Evolutionary conservation across 2,888 invertebrate genomes (phyloP), one percentile per base, ranked within the genome.

Genomic region (Lysandra coridon): DNA sequence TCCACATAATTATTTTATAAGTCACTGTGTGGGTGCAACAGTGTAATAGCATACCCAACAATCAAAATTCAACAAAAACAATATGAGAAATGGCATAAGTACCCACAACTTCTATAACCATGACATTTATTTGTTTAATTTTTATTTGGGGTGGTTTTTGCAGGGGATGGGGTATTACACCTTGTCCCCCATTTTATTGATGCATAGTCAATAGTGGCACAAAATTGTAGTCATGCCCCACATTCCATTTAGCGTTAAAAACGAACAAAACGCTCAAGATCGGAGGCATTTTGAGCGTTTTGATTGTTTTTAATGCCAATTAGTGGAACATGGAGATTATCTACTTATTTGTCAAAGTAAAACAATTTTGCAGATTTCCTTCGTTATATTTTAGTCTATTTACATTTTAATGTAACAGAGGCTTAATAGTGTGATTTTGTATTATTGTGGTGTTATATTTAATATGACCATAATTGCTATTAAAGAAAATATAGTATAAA

Each of bases 391-490:
- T 23, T 23, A 30, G 64, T 64, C 23, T 64, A 14, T 37, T 69
- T 30, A 30, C 12, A 30, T 64, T 64, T 23, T n/a, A 23, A 23
- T 33, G 64, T 64, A 4, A 64, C 69, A 37, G 69, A 69, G 69
- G 69, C 69, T 17, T 33, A 33, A 69, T 69, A 69, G 69, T 69
- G 69, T 69, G 33, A 69, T 69, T 69, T 69, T 69, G 69, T 69
- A 69, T 62, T 23, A 62, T 33, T 69, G 69, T 69, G 69, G 33
- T 69, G 69, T 69, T 69, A 69, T 69, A 69, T 33, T 17, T 33
- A 37, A 69, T 37, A 69, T 69, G 69, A 69, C 69, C 69, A 69
- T 69, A 37, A 69, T 3, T 69, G 69, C 4, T 69, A 69, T 37
- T 69, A 69, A 69, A 69, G 69, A 14, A 69, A 69, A 37, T 37